These are phyloP conservation scores for Orthonychiurus folsomi DNA, from an alignment of 2,888 invertebrate genomes.

Conservation along the genomic window DNA sequence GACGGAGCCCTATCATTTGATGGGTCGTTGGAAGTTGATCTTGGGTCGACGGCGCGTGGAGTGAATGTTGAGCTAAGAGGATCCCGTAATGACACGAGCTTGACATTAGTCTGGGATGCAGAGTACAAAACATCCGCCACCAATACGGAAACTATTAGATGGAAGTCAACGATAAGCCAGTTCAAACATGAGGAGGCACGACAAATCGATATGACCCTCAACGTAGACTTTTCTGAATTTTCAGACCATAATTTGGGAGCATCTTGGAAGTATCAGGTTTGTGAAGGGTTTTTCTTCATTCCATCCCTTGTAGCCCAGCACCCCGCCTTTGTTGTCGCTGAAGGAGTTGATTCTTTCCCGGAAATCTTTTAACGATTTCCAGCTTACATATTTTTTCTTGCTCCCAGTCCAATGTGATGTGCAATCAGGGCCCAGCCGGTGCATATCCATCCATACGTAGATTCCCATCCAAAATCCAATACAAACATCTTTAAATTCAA, in stretches of 20 bases:
- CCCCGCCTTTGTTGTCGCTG: background rate
- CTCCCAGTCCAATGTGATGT: background rate
- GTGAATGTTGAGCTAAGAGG: conserved; percentile 19
- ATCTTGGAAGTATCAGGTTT: conserved; percentile 56
- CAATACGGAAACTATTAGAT: conserved; percentile 20
- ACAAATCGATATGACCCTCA: conserved; percentile 56
- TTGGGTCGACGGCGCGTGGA: background rate
- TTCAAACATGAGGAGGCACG: conserved; percentile 46
- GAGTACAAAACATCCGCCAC: conserved; percentile 15
- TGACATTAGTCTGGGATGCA: conserved; percentile 16
- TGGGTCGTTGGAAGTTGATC: conserved; percentile 17
- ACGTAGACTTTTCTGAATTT: conserved; percentile 65
- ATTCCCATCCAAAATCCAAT: no score
- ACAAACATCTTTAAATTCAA: no score
- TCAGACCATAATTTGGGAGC: conserved; percentile 62
- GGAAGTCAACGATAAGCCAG: conserved; percentile 48
- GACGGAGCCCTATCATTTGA: conserved; percentile 11
- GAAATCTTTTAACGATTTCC: background rate
- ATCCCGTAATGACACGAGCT: conserved; percentile 19
- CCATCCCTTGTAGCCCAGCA: background rate
- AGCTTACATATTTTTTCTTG: background rate
- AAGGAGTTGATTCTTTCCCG: background rate
- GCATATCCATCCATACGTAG: no score
- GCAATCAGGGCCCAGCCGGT: no score
- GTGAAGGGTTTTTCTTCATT: no score